Evolutionary conservation across 2,888 invertebrate species (phyloP).

Genomic region (Andrena flavipes): DNA sequence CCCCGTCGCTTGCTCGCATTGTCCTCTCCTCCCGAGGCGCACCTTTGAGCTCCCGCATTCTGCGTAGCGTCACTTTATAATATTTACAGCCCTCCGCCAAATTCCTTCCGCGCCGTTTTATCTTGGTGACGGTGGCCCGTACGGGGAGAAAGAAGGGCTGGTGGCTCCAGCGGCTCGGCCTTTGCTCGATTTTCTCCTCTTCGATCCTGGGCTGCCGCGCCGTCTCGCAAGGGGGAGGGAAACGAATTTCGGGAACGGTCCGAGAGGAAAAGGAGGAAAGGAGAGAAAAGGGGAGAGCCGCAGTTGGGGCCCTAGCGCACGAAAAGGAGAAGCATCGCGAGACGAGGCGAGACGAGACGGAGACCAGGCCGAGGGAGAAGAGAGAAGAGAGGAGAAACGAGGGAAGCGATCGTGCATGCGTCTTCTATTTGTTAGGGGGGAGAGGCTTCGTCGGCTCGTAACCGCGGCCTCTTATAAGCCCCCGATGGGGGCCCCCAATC

Average conservation of each 20-base stretch:
- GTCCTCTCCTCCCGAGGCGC: slow-evolving; percentile 66
- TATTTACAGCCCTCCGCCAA: slow-evolving; percentile 81
- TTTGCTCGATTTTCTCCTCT: slow-evolving; percentile 79
- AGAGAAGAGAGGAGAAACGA: slow-evolving; percentile 52
- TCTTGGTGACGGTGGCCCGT: slow-evolving; percentile 43
- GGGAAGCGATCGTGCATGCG: slow-evolving; percentile 62
- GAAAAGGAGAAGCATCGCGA: neutral
- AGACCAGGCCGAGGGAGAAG: slow-evolving; percentile 39
- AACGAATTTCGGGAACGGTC: slow-evolving; percentile 52
- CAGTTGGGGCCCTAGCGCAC: slow-evolving; percentile 15
- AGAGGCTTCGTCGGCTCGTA: slow-evolving; percentile 69
- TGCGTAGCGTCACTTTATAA: slow-evolving; percentile 80
- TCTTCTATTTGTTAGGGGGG: slow-evolving; percentile 79
- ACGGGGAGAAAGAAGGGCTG: slow-evolving; percentile 52
- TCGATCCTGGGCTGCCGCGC: slow-evolving; percentile 40
- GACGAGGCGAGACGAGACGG: neutral
- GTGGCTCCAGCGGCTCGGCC: slow-evolving; percentile 51
- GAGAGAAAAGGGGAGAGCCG: slow-evolving; percentile 32
- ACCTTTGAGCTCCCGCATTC: slow-evolving; percentile 78
- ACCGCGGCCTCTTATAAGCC: slow-evolving; percentile 75
- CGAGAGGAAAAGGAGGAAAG: slow-evolving; percentile 39
- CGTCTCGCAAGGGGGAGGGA: slow-evolving; percentile 37
- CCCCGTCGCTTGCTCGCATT: slow-evolving; percentile 68
- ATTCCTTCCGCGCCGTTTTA: slow-evolving; percentile 79
- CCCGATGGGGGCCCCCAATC: slow-evolving; percentile 71